phyloP scores from a whole-genome alignment of 2,888 invertebrate species.

The Drosophila macrothrix region DNA sequence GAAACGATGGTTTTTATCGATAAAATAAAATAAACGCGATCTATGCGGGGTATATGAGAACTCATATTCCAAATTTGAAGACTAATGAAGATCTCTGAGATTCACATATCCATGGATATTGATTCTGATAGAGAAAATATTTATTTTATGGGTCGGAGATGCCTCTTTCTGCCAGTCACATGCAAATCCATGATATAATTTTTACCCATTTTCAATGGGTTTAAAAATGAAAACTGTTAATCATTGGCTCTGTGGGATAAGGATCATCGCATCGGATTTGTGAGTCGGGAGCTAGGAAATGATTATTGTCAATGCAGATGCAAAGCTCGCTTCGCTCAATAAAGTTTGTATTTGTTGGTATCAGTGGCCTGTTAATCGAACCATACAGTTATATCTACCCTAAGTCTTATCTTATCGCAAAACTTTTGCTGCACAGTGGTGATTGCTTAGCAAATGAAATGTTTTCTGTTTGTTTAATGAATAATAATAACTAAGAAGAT shows the following conservation, averaged over 20 bases:
- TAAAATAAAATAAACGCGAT: background rate
- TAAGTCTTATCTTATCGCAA: conserved; percentile 60
- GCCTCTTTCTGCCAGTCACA: background rate
- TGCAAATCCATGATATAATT: background rate
- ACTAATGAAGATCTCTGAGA: background rate
- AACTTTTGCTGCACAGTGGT: conserved; percentile 55
- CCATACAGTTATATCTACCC: conserved; percentile 45
- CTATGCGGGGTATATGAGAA: background rate
- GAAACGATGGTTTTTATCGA: background rate
- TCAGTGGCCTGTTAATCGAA: conserved; percentile 55
- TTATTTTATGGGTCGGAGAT: background rate
- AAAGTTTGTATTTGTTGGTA: conserved; percentile 30
- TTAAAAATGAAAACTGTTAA: conserved; percentile 11
- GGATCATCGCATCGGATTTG: background rate
- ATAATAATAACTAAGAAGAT: background rate
- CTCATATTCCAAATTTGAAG: background rate
- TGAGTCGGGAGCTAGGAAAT: background rate
- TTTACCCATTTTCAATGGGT: background rate
- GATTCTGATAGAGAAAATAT: too few relatives aligned
- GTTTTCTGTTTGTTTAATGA: background rate
- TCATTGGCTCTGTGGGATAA: background rate
- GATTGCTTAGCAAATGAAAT: conserved; percentile 4
- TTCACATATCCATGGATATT: background rate
- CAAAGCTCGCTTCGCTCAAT: conserved; percentile 13
- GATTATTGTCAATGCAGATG: conserved; percentile 46